Evolutionary conservation across 2,113 vertebrate genomes (phyloP).

Genomic region (Otis tarda): DNA sequence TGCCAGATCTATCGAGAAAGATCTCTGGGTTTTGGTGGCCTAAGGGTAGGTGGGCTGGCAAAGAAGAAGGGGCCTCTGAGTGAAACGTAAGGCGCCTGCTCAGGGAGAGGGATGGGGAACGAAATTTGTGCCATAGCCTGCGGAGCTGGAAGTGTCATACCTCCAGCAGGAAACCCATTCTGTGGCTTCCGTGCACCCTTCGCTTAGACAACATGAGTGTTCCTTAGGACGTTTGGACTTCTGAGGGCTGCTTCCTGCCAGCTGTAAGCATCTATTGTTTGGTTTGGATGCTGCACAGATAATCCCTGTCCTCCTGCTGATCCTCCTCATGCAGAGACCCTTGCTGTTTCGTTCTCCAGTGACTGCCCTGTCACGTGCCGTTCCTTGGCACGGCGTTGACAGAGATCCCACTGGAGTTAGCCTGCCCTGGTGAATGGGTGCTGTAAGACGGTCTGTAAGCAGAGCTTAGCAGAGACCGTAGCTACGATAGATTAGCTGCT

Average conservation of each 20-base stretch:
- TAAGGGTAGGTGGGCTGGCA: neutral
- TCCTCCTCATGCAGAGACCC: neutral
- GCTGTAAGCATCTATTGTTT: neutral
- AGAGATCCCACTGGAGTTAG: neutral
- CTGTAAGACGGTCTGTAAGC: neutral
- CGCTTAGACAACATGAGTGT: neutral
- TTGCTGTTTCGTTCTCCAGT: neutral
- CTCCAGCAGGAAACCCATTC: neutral
- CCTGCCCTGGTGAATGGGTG: neutral
- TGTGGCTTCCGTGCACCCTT: neutral
- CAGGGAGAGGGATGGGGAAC: neutral
- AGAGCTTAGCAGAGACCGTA: neutral
- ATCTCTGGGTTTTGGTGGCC: neutral
- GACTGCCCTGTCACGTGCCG: too few relatives aligned
- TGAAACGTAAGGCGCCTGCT: neutral
- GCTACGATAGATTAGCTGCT: neutral
- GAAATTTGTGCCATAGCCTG: neutral
- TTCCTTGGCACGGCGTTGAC: neutral
- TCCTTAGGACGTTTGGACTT: neutral
- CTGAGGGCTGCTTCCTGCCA: neutral
- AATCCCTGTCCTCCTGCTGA: neutral
- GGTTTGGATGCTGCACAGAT: neutral
- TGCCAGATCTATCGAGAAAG: neutral
- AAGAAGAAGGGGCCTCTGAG: neutral
- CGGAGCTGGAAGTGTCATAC: neutral